phyloP scores from a whole-genome alignment of 2,797 vertebrate species.

The Adelosebastes latens region DNA sequence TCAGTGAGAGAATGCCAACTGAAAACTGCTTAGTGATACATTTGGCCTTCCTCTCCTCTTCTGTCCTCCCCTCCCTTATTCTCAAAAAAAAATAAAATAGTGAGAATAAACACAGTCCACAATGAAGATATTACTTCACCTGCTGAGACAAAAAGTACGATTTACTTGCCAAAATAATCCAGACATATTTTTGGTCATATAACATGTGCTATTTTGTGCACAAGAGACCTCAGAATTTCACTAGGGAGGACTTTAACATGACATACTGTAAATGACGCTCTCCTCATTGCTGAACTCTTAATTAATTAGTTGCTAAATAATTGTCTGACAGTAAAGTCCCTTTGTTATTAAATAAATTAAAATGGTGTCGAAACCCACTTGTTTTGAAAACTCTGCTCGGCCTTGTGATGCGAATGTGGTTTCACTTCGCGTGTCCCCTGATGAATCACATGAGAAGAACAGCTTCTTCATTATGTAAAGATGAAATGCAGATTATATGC shows the following conservation, averaged over 20 bases:
- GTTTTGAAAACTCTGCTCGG: slow-evolving; percentile 29
- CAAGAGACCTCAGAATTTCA: neutral
- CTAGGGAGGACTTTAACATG: neutral
- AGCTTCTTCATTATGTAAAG: slow-evolving; percentile 37
- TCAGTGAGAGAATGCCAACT: slow-evolving; percentile 50
- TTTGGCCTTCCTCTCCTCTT: slow-evolving; percentile 20
- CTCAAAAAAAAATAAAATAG: neutral
- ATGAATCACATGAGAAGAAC: slow-evolving; percentile 57
- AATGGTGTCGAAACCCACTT: neutral
- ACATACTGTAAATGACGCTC: neutral
- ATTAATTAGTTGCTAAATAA: slow-evolving; percentile 6
- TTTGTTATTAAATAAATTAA: slow-evolving; percentile 29
- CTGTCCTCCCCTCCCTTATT: neutral
- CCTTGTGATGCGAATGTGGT: slow-evolving; percentile 52
- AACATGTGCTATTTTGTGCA: neutral
- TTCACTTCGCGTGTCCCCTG: slow-evolving; percentile 37
- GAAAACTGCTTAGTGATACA: slow-evolving; percentile 31
- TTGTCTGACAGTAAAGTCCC: neutral
- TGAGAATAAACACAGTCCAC: neutral
- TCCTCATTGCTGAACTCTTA: neutral
- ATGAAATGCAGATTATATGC: slow-evolving; percentile 39
- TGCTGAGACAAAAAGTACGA: neutral
- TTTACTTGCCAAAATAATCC: neutral
- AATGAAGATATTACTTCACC: neutral
- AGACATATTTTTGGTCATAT: neutral